These are phyloP conservation scores for Saccopteryx leptura DNA, from an alignment of 2,113 vertebrate genomes.

Conservation along the genomic window DNA sequence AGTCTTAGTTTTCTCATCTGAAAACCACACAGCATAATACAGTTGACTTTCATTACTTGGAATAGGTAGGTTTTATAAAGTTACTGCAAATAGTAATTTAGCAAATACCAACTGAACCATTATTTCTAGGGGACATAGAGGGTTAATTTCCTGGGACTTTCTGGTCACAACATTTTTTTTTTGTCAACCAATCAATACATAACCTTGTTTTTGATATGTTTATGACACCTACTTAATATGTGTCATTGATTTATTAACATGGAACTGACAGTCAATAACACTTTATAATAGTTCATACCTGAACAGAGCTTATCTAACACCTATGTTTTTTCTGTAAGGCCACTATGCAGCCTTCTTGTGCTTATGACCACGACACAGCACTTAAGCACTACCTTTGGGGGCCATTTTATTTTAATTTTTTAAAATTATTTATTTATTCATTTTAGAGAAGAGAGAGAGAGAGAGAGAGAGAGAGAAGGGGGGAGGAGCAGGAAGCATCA, in stretches of 20 bases:
- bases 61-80: neutral
- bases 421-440: too few relatives aligned
- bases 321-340: neutral
- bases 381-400: neutral
- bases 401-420: neutral
- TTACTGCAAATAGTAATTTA: neutral
- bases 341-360: neutral
- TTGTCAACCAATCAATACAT: neutral
- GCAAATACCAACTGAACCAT: neutral
- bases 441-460: too few relatives aligned
- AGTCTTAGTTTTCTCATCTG: neutral
- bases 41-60: neutral
- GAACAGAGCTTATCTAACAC: neutral
- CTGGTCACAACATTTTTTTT: conserved; percentile 26
- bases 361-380: too few relatives aligned
- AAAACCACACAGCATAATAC: neutral
- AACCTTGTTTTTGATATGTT: neutral
- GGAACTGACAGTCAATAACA: neutral
- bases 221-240: neutral
- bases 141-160: neutral
- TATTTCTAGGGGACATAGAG: neutral
- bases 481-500: too few relatives aligned
- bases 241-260: neutral
- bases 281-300: neutral
- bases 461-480: too few relatives aligned